A percentile compares a stretch with the other conserved stretches of the same genome.
Conservation (phyloP, 2,797 vertebrate species). For the Ptychadena robeensis region DNA sequence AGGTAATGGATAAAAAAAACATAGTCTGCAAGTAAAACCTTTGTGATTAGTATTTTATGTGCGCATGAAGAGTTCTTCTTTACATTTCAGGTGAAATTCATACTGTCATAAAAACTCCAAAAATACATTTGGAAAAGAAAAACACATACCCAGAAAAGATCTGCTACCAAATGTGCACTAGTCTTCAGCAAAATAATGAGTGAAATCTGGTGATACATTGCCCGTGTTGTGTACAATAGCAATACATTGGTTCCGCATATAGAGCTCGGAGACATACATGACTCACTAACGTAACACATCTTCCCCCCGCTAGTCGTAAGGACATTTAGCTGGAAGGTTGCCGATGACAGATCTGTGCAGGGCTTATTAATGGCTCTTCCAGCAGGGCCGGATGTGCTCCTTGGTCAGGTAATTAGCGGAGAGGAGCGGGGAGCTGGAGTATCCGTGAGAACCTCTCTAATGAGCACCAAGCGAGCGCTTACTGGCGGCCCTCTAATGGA, state of each 20-base stretch:
- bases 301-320: background rate
- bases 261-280: background rate
- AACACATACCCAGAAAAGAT: no score
- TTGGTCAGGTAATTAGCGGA: slow-evolving; percentile 67
- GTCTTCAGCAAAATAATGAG: background rate
- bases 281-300: slow-evolving; percentile 3
- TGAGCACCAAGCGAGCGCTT: slow-evolving; percentile 64
- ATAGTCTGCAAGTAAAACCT: no score
- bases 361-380: slow-evolving; percentile 64
- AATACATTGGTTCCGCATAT: background rate
- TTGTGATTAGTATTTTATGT: no score
- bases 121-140: no score
- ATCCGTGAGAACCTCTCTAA: slow-evolving; percentile 60
- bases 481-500: slow-evolving; percentile 65
- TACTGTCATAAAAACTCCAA: no score
- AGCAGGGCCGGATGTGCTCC: slow-evolving; percentile 65
- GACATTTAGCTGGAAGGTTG: background rate
- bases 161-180: background rate
- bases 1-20: no score
- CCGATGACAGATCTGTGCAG: slow-evolving; percentile 63
- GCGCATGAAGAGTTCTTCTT: no score
- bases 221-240: background rate
- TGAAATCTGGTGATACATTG: no score
- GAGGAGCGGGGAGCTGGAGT: slow-evolving; percentile 56
- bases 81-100: no score